phyloP scores from a whole-genome alignment of 2,113 vertebrate species.

The Ceyx melanurus region DNA sequence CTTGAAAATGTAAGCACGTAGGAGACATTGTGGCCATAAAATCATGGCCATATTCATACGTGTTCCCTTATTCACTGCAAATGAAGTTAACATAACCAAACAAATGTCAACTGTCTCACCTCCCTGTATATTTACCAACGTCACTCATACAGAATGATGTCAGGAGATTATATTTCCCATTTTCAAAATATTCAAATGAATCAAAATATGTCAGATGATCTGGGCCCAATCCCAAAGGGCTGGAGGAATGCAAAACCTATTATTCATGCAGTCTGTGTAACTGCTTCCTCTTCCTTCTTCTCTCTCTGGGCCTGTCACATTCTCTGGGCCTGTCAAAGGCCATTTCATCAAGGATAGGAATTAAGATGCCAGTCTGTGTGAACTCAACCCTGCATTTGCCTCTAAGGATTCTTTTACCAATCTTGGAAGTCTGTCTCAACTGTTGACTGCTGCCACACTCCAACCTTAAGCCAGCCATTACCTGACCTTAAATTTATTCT shows the following conservation, averaged over 20 bases:
- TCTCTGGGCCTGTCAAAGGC: not conserved
- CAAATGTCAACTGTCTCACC: not conserved
- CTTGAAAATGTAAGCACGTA: not conserved
- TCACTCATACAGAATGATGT: not conserved
- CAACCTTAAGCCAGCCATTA: not conserved
- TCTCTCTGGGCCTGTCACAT: not conserved
- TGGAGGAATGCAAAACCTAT: not conserved
- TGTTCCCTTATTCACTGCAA: not conserved
- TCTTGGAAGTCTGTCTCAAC: not conserved
- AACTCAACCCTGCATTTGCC: not conserved
- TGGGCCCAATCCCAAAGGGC: not conserved
- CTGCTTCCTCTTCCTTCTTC: not conserved
- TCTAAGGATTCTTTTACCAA: not conserved
- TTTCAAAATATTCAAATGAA: not conserved
- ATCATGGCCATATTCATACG: not conserved
- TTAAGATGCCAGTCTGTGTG: not conserved
- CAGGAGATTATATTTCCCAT: not conserved
- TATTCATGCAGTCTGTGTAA: not conserved
- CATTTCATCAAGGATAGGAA: not conserved
- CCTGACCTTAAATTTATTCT: not conserved
- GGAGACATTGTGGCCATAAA: not conserved
- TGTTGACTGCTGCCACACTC: not conserved
- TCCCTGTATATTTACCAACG: not conserved
- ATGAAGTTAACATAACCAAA: not conserved
- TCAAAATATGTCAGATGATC: not conserved